A percentile compares a stretch with the other conserved stretches of the same genome.
These are phyloP conservation scores for Cassiopea andromeda DNA, from an alignment of 30 jellyfish, hydroid and myxozoan species.

Conservation along the genomic window DNA sequence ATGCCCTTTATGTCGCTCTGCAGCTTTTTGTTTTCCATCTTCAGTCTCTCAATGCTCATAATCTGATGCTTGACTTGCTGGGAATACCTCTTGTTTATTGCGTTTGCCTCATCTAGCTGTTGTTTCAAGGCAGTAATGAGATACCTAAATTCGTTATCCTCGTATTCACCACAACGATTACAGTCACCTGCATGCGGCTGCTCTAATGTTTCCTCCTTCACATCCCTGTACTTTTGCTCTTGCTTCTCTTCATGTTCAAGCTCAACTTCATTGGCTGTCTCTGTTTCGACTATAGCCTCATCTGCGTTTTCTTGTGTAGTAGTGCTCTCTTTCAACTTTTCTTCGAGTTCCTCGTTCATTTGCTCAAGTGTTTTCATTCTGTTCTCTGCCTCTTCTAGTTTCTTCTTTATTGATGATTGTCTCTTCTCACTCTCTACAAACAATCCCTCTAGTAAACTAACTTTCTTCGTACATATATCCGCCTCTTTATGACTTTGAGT, in stretches of 20 bases:
- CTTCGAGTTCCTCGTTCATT: conserved; percentile 1
- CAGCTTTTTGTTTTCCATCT: conserved; percentile 29
- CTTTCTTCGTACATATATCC: conserved; percentile 38
- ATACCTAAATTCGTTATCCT: conserved; percentile 46
- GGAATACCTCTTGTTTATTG: conserved; percentile 36
- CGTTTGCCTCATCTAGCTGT: conserved; percentile 56
- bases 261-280: neutral
- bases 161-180: conserved; percentile 3
- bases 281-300: neutral
- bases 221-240: neutral
- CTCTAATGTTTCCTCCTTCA: neutral
- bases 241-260: neutral
- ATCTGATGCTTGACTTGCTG: conserved; percentile 42
- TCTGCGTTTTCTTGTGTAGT: neutral
- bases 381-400: conserved; percentile 10
- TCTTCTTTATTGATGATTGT: conserved; percentile 4
- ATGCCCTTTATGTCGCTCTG: conserved; percentile 17
- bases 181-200: neutral
- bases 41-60: conserved; percentile 2
- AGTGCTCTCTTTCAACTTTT: neutral
- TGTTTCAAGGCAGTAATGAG: conserved; percentile 46
- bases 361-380: neutral
- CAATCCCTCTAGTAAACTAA: conserved; percentile 38
- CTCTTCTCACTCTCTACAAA: conserved; percentile 61
- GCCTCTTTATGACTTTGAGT: conserved; percentile 23